Conservation (phyloP, 2,113 vertebrate species). For the Sinocyclocheilus anshuiensis region DNA sequence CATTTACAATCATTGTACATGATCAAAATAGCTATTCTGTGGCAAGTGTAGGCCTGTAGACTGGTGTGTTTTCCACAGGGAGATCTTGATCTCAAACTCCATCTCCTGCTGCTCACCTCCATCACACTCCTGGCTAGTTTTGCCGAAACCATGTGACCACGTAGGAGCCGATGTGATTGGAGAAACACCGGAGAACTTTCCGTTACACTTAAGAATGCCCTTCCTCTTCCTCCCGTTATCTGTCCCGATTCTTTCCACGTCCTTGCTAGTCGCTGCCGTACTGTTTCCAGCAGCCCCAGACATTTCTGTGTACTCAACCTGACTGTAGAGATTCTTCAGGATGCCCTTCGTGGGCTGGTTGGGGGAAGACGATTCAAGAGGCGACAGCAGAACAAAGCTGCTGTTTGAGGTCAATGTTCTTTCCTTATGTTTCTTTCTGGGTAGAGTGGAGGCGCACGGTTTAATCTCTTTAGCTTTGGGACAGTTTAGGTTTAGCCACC, state of each 20-base stretch:
- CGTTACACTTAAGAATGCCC: slow-evolving; percentile 79
- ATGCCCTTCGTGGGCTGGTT: slow-evolving; percentile 70
- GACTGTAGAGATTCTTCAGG: slow-evolving; percentile 72
- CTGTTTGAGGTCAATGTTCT: not conserved
- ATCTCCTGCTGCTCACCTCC: slow-evolving; percentile 9
- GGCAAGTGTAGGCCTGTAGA: not conserved
- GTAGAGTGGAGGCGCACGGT: not conserved
- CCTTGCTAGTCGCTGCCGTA: slow-evolving; percentile 44
- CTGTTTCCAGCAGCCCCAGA: slow-evolving; percentile 48
- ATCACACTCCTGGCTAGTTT: not conserved
- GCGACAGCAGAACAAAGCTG: not conserved
- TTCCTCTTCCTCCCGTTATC: slow-evolving; percentile 71
- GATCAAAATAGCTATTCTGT: not conserved
- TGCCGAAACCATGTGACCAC: not conserved
- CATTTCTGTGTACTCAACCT: slow-evolving; percentile 63
- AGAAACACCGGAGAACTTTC: slow-evolving; percentile 69
- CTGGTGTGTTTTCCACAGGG: slow-evolving; percentile 1
- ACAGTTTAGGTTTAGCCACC: slow-evolving; percentile 82
- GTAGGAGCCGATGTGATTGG: not conserved
- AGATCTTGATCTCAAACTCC: slow-evolving; percentile 38
- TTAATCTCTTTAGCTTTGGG: slow-evolving; percentile 44
- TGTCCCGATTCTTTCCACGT: slow-evolving; percentile 57
- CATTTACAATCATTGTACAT: not conserved
- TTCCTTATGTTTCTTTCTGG: slow-evolving; percentile 17
- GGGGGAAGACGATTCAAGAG: not conserved